Evolutionary conservation across 2,888 invertebrate genomes (phyloP), one percentile per base, ranked within the genome.

Genomic region (Amorpha juglandis): DNA sequence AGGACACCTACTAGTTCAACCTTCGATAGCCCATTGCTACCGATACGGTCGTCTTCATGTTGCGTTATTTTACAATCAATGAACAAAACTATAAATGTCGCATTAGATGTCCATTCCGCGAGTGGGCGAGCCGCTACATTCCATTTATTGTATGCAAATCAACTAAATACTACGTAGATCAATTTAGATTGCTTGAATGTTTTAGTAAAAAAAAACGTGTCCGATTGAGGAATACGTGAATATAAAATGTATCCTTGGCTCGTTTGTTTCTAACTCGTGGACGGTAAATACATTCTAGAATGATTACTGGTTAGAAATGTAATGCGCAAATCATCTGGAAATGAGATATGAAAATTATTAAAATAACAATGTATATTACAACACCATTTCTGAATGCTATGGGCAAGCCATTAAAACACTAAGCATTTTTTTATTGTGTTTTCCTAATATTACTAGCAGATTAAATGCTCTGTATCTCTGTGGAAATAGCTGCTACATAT

Each of bases 131-230:
- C 63, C 69, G 72, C 69, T 64, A 72, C 70, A 72, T 75, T 69
- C 74, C 66, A 62, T 53, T 66, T 70, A 78, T 78, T 78, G 73
- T 78, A 77, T 78, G 75, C 68, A 74, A 78, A 78, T 78, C 62
- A 72, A 67, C 69, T 68, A 69, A 63, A 70, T 72, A 70, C 67
- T 65, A 67, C 63, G 63, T 45, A 52, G 58, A 47, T 63, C 33
- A 66, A 65, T 53, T 66, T 66, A 47, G 63, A 53, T 63, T 66
- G 51, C 42, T 53, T 53, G 53, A 45, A 47, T 52, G 45, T 53
- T 52, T 53, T 66, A 66, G 52, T 42, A 12, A 66, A 65, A 64
- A 53, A 55, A 27, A n/a, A 27, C 38, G 47, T 33, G 47, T 45
- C 33, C 12, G 7, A 7, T 55, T 53, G 19, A 12, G 35, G 55